Conservation (phyloP, 2,113 vertebrate genomes). For the Anhinga rufa region DNA sequence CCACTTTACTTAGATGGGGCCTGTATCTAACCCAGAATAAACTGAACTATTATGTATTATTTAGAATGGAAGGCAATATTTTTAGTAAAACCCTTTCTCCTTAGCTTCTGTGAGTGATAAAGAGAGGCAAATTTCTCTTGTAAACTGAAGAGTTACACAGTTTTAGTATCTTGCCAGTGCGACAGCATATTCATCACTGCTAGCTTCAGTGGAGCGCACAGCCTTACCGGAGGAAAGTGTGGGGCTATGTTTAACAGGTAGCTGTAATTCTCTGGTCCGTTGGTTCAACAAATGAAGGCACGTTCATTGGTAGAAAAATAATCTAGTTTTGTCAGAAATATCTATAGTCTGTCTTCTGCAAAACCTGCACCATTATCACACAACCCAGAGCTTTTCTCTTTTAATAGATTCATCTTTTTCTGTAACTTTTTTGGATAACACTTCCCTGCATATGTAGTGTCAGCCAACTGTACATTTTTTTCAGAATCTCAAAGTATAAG, state of each 20-base stretch:
- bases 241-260: neutral
- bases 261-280: neutral
- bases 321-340: constrained; percentile 16
- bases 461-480: neutral
- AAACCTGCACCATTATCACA: neutral
- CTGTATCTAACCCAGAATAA: neutral
- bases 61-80: neutral
- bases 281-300: constrained; percentile 3
- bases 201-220: neutral
- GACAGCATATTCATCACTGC: neutral
- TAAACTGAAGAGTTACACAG: neutral
- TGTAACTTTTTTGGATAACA: neutral
- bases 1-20: neutral
- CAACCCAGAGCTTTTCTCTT: neutral
- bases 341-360: neutral
- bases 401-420: neutral
- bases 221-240: neutral
- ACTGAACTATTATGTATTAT: neutral
- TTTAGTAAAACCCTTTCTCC: neutral
- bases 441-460: neutral
- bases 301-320: neutral
- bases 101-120: neutral
- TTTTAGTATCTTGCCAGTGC: neutral
- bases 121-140: neutral
- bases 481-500: neutral